These are phyloP conservation scores for Taxidea taxus DNA, from an alignment of 2,113 vertebrate genomes.

Conservation along the genomic window DNA sequence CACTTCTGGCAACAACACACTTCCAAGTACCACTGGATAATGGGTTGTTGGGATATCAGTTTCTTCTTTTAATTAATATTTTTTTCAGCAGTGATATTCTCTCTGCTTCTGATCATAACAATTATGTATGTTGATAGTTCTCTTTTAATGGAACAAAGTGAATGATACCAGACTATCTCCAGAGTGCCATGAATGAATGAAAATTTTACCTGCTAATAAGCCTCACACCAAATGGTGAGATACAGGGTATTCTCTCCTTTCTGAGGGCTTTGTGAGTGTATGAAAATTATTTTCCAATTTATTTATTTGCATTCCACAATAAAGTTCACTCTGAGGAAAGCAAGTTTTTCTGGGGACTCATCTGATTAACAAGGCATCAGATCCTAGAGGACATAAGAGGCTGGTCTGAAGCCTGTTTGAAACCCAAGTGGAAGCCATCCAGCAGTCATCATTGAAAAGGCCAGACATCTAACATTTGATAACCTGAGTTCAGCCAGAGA, in stretches of 20 bases:
- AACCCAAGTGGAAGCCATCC: background rate
- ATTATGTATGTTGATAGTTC: background rate
- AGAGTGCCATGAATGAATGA: background rate
- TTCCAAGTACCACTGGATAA: background rate
- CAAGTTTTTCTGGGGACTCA: background rate
- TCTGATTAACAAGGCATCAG: background rate
- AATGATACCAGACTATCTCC: background rate
- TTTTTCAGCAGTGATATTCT: background rate
- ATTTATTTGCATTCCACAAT: constrained; percentile 24
- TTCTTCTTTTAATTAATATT: background rate
- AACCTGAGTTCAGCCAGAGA: constrained; percentile 2
- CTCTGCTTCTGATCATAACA: constrained; percentile 1
- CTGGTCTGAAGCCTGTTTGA: background rate
- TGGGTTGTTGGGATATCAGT: background rate
- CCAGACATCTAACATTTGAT: constrained; percentile 1
- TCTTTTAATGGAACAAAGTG: constrained; percentile 10
- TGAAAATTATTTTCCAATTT: constrained; percentile 12
- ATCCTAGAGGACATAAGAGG: background rate
- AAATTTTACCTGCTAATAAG: constrained; percentile 5
- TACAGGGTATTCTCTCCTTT: background rate
- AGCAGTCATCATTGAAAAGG: background rate
- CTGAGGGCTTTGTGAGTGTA: background rate
- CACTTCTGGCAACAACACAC: background rate
- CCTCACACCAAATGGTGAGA: background rate
- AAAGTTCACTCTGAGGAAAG: constrained; percentile 19